Percentiles rank a stretch among this genome's conserved stretches.
Conservation (phyloP, 2,888 invertebrate species). For the Trissolcus brochymenae region DNA sequence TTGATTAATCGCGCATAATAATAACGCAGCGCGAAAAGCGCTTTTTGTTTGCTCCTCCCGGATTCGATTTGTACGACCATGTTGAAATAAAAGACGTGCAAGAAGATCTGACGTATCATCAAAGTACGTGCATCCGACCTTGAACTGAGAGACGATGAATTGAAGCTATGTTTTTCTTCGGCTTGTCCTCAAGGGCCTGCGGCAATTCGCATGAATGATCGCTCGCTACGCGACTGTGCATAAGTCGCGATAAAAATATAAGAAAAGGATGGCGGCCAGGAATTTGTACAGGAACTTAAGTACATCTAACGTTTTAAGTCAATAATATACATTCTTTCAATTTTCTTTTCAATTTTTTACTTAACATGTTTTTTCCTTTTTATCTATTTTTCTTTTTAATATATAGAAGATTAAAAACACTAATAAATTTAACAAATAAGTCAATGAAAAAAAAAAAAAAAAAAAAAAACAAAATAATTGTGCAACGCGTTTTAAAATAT, state of each 20-base stretch:
- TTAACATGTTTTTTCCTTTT: background rate
- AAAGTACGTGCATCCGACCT: conserved; percentile 38
- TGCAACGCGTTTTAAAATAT: too few species aligned
- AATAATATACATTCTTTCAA: background rate
- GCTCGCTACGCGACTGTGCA: conserved; percentile 24
- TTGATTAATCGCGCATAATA: conserved; percentile 21
- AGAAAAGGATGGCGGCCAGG: conserved; percentile 19
- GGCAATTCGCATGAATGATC: conserved; percentile 52
- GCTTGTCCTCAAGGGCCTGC: conserved; percentile 40
- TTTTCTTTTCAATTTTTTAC: background rate
- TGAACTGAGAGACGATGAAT: conserved; percentile 47
- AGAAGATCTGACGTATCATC: conserved; percentile 40
- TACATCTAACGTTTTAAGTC: conserved; percentile 5
- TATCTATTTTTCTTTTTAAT: too few species aligned
- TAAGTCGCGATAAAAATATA: conserved; percentile 35
- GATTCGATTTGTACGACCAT: background rate
- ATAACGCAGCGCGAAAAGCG: background rate
- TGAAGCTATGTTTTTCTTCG: conserved; percentile 44
- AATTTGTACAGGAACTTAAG: conserved; percentile 16
- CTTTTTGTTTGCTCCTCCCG: background rate
- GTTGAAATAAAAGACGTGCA: conserved; percentile 30
- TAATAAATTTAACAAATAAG: too few species aligned
- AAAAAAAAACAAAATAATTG: too few species aligned
- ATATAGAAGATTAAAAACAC: too few species aligned
- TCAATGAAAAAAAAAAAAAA: too few species aligned